Evolutionary conservation across 2,113 vertebrate species (phyloP), one percentile per base, ranked within the genome.

Genomic region (Pedetes capensis): DNA sequence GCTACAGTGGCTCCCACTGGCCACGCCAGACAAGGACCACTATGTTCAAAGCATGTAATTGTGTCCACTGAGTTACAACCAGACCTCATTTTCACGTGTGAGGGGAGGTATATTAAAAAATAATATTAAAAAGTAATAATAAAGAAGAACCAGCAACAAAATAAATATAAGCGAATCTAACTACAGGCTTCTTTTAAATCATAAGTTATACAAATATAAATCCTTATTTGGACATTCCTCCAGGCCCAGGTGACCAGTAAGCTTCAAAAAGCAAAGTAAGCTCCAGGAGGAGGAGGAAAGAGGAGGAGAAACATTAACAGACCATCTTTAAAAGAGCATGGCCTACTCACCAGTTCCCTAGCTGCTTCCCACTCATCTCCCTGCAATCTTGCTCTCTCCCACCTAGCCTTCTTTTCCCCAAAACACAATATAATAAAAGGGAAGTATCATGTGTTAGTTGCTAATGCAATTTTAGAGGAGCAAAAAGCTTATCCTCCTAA

Each of bases 251-350:
- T 74, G 81, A 97, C 57, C 72, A 94, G 95, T 93, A 96, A 89
- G 86, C 93, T 97, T 97, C 95, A 91, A 98, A 98, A 96, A 68
- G 92, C n/a, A 98, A 97, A 94, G 53, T 78, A 66, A 87, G 42
- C 94, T 79, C 10, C 49, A 81, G 89, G 7, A 68, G 13, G 13
- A 4, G 5, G 18, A 42, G 1, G 32, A 61, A n/a, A 22, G 42
- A 10, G 18, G 8, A 68, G 55, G 55, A 96, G 64, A 91, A 97
- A 91, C 59, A 90, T 53, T 95, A 97, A 96, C 95, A 97, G 91
- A 94, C 78, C 86, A 59, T 82, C 93, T 89, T 89, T 93, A 82
- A 95, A 96, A 76, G 69, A 94, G 94, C 53, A 86, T 27, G 66
- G 66, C 61, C 78, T 95, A 72, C 32, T 91, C 89, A 63, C 29